Base-by-base conservation (phyloP, 2,797 vertebrate genomes). In the Acrossocheilus wenchowensis region DNA sequence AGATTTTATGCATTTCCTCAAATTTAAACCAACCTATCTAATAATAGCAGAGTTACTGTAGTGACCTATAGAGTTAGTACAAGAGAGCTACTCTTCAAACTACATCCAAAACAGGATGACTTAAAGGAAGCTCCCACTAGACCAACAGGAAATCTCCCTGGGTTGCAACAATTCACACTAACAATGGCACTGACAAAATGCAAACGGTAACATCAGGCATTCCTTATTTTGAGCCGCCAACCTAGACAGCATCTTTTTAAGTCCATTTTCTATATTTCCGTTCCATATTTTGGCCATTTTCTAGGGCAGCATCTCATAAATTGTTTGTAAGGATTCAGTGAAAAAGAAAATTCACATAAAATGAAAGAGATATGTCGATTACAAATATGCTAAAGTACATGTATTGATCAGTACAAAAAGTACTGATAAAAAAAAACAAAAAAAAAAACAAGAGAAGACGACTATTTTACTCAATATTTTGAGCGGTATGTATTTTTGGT, bases 81-180 rank as follows among this genome's bases (percentile, higher is more conserved):
- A 0, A 60, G 39, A 30, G 50, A 81, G 21, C 39, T 26, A 14
- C 52, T 60, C 62, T 45, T 34, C 23, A 71, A 21, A 72, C 9
- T 54, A 75, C 43, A 81, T 62, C 72, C 81, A 83, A 82, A 90
- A 90, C 87, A 87, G 88, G 84, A 89, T 81, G 62, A 73, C 81
- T 66, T 69, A 19, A 79, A 72, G 86, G 84, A 89, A 90, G 50
- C 74, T 57, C 43, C 50, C 62, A 45, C 36, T 60, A 81, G 34
- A 68, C 68, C 34, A 86, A 84, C 85, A 85, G 88, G 87, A 90
- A 90, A 86, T 66, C 57, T 74, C 48, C 75, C 57, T 30, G 60
- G 66, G 77, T 84, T 73, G 19, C 83, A 88, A 89, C 81, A 78
- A 89, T 88, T 66, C 14, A 15, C 62, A 85, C 19, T 26, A 75